Conservation (phyloP, 2,888 invertebrate species). For the Lymantria dispar region DNA sequence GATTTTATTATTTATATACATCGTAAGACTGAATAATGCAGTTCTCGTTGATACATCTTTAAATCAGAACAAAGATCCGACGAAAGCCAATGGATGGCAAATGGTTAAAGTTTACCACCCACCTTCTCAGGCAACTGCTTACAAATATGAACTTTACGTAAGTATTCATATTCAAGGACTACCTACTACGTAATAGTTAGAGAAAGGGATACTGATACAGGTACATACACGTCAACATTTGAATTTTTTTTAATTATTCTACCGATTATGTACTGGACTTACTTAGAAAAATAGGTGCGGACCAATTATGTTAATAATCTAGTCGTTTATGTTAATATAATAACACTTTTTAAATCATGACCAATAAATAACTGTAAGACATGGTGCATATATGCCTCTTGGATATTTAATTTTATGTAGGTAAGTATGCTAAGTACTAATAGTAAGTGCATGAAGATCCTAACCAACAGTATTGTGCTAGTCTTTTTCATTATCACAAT, state of each 20-base stretch:
- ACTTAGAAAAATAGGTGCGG: not conserved
- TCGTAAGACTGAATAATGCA: constrained; percentile 49
- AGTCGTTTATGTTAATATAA: too few species aligned
- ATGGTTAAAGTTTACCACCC: constrained; percentile 59
- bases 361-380: too few species aligned
- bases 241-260: not conserved
- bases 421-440: too few species aligned
- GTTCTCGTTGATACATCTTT: constrained; percentile 52
- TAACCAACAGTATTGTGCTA: too few species aligned
- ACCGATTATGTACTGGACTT: not conserved
- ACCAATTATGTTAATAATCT: too few species aligned
- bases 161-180: constrained; percentile 41
- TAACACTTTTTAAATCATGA: too few species aligned
- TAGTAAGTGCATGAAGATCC: too few species aligned
- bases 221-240: constrained; percentile 7
- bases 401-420: too few species aligned
- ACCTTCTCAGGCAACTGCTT: constrained; percentile 41
- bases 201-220: constrained; percentile 27
- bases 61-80: constrained; percentile 23
- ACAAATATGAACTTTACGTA: constrained; percentile 60
- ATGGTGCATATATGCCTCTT: too few species aligned
- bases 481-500: too few species aligned
- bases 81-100: constrained; percentile 52
- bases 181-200: constrained; percentile 13
- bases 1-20: constrained; percentile 39